Evolutionary conservation across 2,797 vertebrate genomes (phyloP), one percentile per base, ranked within the genome.

Genomic region (Clamator glandarius): DNA sequence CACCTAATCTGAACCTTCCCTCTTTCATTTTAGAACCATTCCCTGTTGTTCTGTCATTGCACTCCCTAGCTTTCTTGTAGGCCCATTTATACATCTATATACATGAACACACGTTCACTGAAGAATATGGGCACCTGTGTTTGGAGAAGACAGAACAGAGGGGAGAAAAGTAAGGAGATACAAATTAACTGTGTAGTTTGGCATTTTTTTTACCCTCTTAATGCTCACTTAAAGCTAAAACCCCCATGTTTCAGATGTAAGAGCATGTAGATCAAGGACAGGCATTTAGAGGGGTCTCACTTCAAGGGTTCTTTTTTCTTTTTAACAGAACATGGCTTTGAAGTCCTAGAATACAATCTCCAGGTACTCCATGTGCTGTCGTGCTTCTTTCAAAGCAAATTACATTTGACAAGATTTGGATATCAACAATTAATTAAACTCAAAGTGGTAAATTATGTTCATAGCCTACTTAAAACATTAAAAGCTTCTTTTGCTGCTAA

Each of bases 401-500:
- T 92, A 95, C n/a, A 48, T 87, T 87, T 90, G 52, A 96, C 89
- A 94, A 93, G 90, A 94, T 89, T 94, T 4, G 3, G 79, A 64
- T 94, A 94, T 72, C 90, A 95, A 87, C 87, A 94, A 94, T 94
- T 96, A 96, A 95, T 95, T 94, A 95, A 91, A 89, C n/a, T 12
- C 36, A 39, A 90, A 95, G 81, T 68, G 73, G 58, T 48, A 96
- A 95, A 86, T 86, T 67, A 95, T 42, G 35, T 79, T 92, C 75
- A 66, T 39, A 89, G 63, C 55, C 80, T 72, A 87, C 51, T 90
- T 92, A 62, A 93, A 95, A 68, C n/a, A 80, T 89, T 72, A 92
- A 63, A 85, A 84, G 50, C 64, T 77, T 80, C 48, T 91, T 76
- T 70, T 80, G 72, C 72, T 85, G 25, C 54, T 62, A 10, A 92